phyloP scores from a whole-genome alignment of 2,888 invertebrate genomes.

The Aleiodes leptofemur region DNA sequence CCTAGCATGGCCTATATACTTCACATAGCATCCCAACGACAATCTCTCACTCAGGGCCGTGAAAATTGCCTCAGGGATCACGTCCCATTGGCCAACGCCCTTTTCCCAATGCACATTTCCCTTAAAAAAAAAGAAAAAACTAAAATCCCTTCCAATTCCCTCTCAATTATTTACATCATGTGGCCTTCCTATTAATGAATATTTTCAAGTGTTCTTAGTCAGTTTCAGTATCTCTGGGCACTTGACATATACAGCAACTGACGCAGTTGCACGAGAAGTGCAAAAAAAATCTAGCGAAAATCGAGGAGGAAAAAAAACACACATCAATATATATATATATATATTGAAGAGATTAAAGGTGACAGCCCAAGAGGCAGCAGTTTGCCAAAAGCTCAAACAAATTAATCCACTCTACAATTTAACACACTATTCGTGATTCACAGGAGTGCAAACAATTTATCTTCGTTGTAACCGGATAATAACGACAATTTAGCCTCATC shows the following conservation, averaged over 20 bases:
- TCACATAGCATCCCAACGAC: neutral
- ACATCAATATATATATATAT: neutral
- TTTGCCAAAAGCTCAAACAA: neutral
- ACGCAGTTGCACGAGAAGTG: neutral
- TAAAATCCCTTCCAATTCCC: neutral
- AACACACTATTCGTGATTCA: conserved; percentile 31
- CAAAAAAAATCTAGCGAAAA: neutral
- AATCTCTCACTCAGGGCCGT: conserved; percentile 7
- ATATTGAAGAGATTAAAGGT: neutral
- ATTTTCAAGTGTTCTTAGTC: neutral
- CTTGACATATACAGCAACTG: neutral
- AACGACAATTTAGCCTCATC: conserved; percentile 71
- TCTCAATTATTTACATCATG: neutral
- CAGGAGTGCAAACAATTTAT: conserved; percentile 53
- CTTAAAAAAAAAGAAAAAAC: too few relatives aligned
- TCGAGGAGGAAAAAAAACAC: neutral
- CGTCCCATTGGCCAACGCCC: conserved; percentile 9
- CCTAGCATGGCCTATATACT: conserved; percentile 38
- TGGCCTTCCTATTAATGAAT: neutral
- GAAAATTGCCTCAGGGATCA: conserved; percentile 16
- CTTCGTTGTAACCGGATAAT: conserved; percentile 64
- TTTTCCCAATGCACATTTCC: neutral
- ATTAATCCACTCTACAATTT: conserved; percentile 27
- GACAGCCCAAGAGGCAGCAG: neutral
- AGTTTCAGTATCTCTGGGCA: neutral